These are phyloP conservation scores for Percina caprodes DNA, from an alignment of 2,113 vertebrate species.

Conservation along the genomic window DNA sequence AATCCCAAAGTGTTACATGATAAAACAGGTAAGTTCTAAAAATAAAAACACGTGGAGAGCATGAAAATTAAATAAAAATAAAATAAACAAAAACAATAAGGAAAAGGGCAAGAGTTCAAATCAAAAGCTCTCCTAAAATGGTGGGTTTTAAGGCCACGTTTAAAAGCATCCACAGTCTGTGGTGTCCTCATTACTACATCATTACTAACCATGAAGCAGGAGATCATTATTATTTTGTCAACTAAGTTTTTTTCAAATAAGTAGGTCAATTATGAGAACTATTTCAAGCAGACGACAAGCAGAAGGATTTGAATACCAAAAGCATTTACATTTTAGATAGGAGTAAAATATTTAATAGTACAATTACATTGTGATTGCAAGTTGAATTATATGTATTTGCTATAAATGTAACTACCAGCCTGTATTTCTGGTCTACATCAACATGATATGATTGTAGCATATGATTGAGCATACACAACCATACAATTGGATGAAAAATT, in stretches of 20 bases:
- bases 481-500: neutral
- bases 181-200: neutral
- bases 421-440: neutral
- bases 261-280: neutral
- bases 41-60: too few relatives aligned
- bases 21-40: too few relatives aligned
- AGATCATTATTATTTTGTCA: constrained; percentile 34
- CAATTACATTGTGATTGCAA: neutral
- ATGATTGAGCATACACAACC: neutral
- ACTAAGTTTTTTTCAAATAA: neutral
- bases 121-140: too few relatives aligned
- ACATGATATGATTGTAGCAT: neutral
- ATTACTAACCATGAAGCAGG: constrained; percentile 16
- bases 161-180: too few relatives aligned
- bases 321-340: neutral
- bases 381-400: neutral
- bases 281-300: neutral
- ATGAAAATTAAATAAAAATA: too few relatives aligned
- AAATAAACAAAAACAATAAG: too few relatives aligned
- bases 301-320: neutral
- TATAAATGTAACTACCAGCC: neutral
- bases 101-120: too few relatives aligned
- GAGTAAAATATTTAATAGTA: neutral
- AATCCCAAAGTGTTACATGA: too few relatives aligned
- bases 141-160: too few relatives aligned